Conservation (phyloP, 2,113 vertebrate genomes). For the Antechinus stuartii region DNA sequence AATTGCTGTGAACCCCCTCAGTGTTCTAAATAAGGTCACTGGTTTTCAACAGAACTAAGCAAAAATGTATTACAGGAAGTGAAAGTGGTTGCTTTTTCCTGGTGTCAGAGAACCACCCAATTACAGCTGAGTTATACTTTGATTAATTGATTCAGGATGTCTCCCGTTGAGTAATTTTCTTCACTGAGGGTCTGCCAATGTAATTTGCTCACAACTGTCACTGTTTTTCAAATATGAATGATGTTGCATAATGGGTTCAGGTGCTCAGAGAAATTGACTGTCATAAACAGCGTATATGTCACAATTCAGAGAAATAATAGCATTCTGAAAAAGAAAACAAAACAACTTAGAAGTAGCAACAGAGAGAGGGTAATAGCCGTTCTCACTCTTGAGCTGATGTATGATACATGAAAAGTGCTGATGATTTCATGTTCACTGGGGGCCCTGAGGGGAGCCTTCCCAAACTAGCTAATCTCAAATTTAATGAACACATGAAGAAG, state of each 20-base stretch:
- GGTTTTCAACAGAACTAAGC: constrained; percentile 69
- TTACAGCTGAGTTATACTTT: constrained; percentile 62
- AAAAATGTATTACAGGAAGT: constrained; percentile 65
- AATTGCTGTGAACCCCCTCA: constrained; percentile 77
- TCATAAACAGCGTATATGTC: constrained; percentile 71
- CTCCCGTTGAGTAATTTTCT: constrained; percentile 79
- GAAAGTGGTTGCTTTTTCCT: constrained; percentile 58
- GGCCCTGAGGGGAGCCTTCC: neutral
- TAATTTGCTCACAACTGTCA: constrained; percentile 78
- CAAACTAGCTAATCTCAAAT: neutral
- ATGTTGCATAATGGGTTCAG: constrained; percentile 79
- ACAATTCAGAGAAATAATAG: constrained; percentile 72
- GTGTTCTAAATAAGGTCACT: constrained; percentile 74
- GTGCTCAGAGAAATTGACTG: constrained; percentile 73
- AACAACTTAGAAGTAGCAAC: constrained; percentile 53
- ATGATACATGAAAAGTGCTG: neutral
- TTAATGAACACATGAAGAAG: neutral
- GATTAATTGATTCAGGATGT: constrained; percentile 80
- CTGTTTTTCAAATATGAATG: constrained; percentile 80
- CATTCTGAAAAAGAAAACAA: constrained; percentile 71
- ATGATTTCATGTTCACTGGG: neutral
- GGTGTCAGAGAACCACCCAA: constrained; percentile 70
- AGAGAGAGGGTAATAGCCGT: constrained; percentile 35
- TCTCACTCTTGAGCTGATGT: constrained; percentile 7
- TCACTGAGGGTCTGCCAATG: constrained; percentile 78